Evolutionary conservation across 2,888 invertebrate genomes (phyloP).

Genomic region (Kryphioiulus occultus): DNA sequence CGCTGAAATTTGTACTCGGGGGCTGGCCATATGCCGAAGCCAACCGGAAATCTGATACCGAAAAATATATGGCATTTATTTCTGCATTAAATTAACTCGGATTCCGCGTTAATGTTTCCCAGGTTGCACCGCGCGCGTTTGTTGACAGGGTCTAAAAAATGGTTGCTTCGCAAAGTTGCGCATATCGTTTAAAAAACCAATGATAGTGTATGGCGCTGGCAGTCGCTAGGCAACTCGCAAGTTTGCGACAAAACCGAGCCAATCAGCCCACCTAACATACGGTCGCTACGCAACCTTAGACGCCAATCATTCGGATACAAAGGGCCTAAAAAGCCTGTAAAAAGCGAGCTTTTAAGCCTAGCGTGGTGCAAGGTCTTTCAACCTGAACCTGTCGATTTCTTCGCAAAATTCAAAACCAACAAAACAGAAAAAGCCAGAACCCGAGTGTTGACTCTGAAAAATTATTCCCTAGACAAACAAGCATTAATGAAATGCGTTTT

Average conservation of each 20-base stretch:
- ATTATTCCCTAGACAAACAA: background rate
- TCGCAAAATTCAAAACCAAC: background rate
- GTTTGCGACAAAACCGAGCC: slow-evolving; percentile 28
- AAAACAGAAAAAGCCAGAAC: background rate
- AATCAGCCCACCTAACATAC: slow-evolving; percentile 43
- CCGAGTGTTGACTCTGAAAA: background rate
- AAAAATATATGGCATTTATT: slow-evolving; percentile 23
- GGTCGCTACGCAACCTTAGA: slow-evolving; percentile 37
- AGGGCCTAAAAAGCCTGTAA: background rate
- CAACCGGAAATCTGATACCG: background rate
- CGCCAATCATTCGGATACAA: slow-evolving; percentile 30
- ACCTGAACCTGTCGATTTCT: slow-evolving; percentile 13
- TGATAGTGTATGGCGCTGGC: background rate
- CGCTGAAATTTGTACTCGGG: background rate
- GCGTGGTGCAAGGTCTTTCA: slow-evolving; percentile 23
- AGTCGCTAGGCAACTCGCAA: slow-evolving; percentile 39
- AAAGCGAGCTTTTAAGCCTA: background rate
- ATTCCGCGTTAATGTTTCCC: background rate
- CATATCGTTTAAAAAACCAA: slow-evolving; percentile 23
- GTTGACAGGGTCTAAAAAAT: slow-evolving; percentile 8
- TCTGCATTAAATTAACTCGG: background rate
- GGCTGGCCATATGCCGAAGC: background rate
- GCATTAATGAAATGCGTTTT: slow-evolving; percentile 2
- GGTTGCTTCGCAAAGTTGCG: background rate
- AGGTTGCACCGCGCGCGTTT: background rate